Conservation (phyloP, 2,797 vertebrate species). For the Helicolenus hilgendorfi region DNA sequence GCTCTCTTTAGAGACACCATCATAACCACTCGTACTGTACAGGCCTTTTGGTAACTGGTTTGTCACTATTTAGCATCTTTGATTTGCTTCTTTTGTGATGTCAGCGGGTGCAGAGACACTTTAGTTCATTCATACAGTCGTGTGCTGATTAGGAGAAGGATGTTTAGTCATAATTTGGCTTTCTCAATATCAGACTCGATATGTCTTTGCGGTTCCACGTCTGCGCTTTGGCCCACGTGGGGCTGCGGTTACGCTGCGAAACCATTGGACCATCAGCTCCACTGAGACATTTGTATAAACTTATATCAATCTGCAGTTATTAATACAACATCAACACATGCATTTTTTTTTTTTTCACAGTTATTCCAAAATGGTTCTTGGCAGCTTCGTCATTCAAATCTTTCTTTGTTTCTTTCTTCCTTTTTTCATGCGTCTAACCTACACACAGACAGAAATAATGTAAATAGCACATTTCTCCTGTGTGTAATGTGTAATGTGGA, state of each 20-base stretch:
- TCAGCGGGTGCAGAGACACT: background rate
- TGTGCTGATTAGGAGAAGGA: background rate
- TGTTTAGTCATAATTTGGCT: conserved; percentile 1
- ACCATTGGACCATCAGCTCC: conserved; percentile 76
- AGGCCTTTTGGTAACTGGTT: background rate
- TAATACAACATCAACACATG: conserved; percentile 64
- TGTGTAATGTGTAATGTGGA: conserved; percentile 23
- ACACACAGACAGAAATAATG: conserved; percentile 42
- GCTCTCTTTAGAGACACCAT: conserved; percentile 24
- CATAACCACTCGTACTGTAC: background rate
- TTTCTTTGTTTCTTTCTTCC: background rate
- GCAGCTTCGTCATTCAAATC: background rate
- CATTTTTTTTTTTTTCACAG: conserved; percentile 14
- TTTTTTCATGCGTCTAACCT: conserved; percentile 2
- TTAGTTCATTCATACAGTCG: background rate
- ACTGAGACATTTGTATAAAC: conserved; percentile 61
- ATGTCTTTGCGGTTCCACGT: background rate
- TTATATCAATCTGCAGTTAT: conserved; percentile 67
- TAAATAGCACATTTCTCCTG: conserved; percentile 29
- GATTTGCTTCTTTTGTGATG: conserved; percentile 10
- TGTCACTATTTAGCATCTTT: background rate
- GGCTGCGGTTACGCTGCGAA: conserved; percentile 38
- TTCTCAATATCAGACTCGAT: conserved; percentile 12
- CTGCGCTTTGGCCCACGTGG: conserved; percentile 2
- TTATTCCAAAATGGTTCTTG: conserved; percentile 27